Evolutionary conservation across 2,113 vertebrate species (phyloP).

Genomic region (Lamprotornis superbus): DNA sequence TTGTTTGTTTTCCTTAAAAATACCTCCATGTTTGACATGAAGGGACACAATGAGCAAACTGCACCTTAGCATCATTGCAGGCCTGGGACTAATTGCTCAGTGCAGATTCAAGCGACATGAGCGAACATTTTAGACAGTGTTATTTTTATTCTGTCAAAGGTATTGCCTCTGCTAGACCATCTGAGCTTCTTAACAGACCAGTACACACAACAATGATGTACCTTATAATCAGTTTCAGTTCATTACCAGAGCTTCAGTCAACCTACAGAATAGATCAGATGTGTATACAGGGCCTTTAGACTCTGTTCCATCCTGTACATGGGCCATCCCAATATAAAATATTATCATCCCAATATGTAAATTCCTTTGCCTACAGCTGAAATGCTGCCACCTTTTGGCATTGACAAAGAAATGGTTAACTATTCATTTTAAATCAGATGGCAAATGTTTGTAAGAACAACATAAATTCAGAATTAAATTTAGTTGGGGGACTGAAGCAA

Average conservation of each 20-base stretch:
- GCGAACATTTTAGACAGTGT: background rate
- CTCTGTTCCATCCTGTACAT: background rate
- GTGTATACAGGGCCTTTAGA: background rate
- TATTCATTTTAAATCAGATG: slow-evolving; percentile 30
- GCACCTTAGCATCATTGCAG: background rate
- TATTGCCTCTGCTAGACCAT: background rate
- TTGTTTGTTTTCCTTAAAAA: background rate
- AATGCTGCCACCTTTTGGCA: slow-evolving; percentile 36
- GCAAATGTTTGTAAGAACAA: slow-evolving; percentile 20
- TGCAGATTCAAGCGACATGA: background rate
- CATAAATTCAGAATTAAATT: slow-evolving; percentile 34
- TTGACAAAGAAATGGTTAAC: background rate
- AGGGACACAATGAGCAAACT: background rate
- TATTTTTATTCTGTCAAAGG: background rate
- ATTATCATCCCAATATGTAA: background rate
- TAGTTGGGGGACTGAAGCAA: background rate
- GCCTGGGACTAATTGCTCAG: background rate
- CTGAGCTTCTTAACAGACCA: slow-evolving; percentile 6
- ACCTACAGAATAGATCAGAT: background rate
- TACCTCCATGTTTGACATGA: background rate
- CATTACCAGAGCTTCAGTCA: background rate
- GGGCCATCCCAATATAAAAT: background rate
- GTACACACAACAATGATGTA: background rate
- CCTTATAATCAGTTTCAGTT: background rate
- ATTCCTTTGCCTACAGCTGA: background rate